These are phyloP conservation scores for Eledone cirrhosa DNA, from an alignment of 2,888 invertebrate species.

Conservation along the genomic window DNA sequence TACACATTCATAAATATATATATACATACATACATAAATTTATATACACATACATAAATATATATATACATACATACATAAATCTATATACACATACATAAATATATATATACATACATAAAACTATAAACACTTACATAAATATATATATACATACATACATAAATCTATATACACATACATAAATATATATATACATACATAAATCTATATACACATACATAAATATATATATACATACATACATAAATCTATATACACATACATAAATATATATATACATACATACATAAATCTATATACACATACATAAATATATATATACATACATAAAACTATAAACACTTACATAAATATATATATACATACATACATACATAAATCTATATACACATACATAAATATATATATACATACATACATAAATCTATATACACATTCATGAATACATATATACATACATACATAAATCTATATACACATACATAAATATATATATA, in stretches of 20 bases:
- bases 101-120: background rate
- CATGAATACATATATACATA: background rate
- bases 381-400: background rate
- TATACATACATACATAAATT: background rate
- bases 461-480: background rate
- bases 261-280: too few species aligned
- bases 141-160: background rate
- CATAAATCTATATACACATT: background rate
- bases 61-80: constrained; percentile 15
- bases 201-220: background rate
- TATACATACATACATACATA: too few species aligned
- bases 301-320: too few species aligned
- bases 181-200: background rate
- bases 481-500: background rate
- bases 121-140: background rate
- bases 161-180: background rate
- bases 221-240: too few species aligned
- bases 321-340: too few species aligned
- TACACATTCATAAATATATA: background rate
- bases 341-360: too few species aligned
- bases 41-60: background rate
- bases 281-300: too few species aligned
- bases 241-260: too few species aligned
- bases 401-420: constrained; percentile 16
- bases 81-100: background rate